Percentiles rank a stretch among this genome's conserved stretches.
phyloP scores from a whole-genome alignment of 2,797 vertebrate species.

The Acridotheres tristis region DNA sequence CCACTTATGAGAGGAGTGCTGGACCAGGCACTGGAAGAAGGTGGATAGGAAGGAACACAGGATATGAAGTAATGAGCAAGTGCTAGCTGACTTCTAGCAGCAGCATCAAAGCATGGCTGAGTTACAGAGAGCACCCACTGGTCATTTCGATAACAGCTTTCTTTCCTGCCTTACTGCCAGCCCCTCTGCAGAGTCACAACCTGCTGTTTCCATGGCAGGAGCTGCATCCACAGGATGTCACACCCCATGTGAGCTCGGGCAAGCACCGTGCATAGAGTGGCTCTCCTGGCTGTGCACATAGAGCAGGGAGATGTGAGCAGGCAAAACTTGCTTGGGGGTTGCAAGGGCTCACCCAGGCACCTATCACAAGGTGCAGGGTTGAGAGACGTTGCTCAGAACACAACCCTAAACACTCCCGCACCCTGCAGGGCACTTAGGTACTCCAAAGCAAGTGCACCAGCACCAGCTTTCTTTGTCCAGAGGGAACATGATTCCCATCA shows the following conservation, averaged over 20 bases:
- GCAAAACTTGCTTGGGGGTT: background rate
- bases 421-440: background rate
- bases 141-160: background rate
- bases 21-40: background rate
- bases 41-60: background rate
- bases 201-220: background rate
- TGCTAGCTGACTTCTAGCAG: background rate
- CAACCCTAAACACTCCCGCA: background rate
- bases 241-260: fast-evolving
- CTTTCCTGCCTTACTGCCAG: background rate
- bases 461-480: background rate
- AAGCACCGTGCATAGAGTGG: fast-evolving
- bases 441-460: background rate
- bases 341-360: background rate
- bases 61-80: background rate
- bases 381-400: background rate
- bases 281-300: fast-evolving
- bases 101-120: background rate
- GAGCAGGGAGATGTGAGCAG: fast-evolving
- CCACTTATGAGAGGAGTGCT: background rate
- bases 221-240: background rate
- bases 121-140: fast-evolving
- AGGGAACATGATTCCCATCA: background rate
- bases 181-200: background rate
- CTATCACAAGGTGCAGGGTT: background rate